Conservation (phyloP, 2,888 invertebrate genomes). For the Bruchidius siliquastri region DNA sequence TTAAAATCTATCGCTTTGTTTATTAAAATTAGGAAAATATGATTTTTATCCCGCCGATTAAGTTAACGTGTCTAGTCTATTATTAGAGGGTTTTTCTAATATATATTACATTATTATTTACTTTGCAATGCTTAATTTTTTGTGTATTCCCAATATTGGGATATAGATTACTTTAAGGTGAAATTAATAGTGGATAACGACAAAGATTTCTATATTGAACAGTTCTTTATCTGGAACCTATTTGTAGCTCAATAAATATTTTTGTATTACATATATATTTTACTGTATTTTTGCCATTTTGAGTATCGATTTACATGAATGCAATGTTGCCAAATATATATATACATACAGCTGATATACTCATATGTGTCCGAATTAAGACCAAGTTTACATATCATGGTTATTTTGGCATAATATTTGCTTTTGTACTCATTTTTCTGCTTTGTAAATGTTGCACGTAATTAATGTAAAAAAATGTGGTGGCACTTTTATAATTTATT, state of each 20-base stretch:
- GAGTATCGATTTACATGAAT: neutral
- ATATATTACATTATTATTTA: neutral
- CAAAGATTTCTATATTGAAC: neutral
- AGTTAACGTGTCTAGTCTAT: too few relatives aligned
- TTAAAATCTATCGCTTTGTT: too few relatives aligned
- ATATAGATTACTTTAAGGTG: neutral
- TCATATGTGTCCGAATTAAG: neutral
- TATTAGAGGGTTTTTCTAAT: too few relatives aligned
- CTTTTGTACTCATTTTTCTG: neutral
- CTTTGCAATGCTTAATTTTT: neutral
- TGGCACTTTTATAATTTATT: neutral
- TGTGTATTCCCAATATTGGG: neutral
- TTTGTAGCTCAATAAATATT: neutral
- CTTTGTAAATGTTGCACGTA: neutral
- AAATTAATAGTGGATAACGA: neutral
- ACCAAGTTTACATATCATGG: neutral
- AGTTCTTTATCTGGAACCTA: neutral
- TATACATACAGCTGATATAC: neutral
- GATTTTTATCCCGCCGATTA: too few relatives aligned
- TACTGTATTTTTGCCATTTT: neutral
- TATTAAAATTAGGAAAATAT: too few relatives aligned
- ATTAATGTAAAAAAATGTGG: neutral
- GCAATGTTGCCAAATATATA: neutral
- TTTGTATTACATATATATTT: neutral
- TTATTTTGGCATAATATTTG: neutral